Evolutionary conservation across 2,888 invertebrate genomes (phyloP).

Genomic region (Spisula subtruncata): DNA sequence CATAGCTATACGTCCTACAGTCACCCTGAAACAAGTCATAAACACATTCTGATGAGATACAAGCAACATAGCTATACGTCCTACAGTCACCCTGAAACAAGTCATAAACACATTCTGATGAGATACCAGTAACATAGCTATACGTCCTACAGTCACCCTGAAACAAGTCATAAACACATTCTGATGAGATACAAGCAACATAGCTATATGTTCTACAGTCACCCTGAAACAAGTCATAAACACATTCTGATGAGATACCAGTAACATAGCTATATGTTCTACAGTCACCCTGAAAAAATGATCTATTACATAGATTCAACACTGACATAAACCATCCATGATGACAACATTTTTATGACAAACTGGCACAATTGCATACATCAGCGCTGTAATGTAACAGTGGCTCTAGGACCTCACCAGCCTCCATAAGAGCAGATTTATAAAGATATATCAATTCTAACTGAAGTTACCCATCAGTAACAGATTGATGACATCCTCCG

Average conservation of each 20-base stretch:
- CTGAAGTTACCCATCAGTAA: too few species aligned
- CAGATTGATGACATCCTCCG: too few species aligned
- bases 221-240: slow-evolving; percentile 90
- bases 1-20: slow-evolving; percentile 97
- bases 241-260: too few species aligned
- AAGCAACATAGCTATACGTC: slow-evolving; percentile 98
- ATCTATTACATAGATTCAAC: too few species aligned
- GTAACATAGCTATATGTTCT: slow-evolving; percentile 92
- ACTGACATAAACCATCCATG: too few species aligned
- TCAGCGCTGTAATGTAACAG: too few species aligned
- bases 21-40: slow-evolving; percentile 92
- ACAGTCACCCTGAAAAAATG: too few species aligned
- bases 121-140: slow-evolving; percentile 97
- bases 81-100: slow-evolving; percentile 93
- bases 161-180: slow-evolving; percentile 46
- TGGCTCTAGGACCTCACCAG: too few species aligned
- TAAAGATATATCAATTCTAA: too few species aligned
- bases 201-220: slow-evolving; percentile 98
- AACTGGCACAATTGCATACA: too few species aligned
- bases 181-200: slow-evolving; percentile 94
- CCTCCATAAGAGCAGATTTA: too few species aligned
- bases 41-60: slow-evolving; percentile 90
- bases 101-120: slow-evolving; percentile 85
- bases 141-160: slow-evolving; percentile 97
- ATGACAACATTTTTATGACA: too few species aligned